These are phyloP conservation scores for Argynnis bischoffii DNA, from an alignment of 2,888 invertebrate species.

Conservation along the genomic window DNA sequence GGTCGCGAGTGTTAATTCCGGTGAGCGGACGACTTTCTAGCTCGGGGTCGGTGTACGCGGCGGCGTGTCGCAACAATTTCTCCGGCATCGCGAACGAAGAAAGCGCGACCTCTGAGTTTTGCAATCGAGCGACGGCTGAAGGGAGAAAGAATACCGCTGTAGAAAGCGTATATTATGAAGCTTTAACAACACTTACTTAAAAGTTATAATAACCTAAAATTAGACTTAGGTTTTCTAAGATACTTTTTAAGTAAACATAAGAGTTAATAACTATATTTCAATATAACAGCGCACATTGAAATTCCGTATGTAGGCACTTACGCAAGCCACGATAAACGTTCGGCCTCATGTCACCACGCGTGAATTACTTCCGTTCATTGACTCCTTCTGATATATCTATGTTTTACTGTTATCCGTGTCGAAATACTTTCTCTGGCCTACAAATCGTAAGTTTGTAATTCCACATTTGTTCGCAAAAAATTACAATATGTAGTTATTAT, in stretches of 20 bases:
- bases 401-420: conserved; percentile 62
- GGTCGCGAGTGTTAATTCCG: conserved; percentile 74
- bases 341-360: conserved; percentile 74
- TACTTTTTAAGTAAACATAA: not conserved
- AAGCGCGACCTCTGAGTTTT: conserved; percentile 82
- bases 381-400: conserved; percentile 78
- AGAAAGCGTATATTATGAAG: conserved; percentile 63
- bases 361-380: conserved; percentile 82
- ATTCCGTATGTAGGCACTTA: conserved; percentile 74
- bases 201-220: not conserved
- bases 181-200: not conserved
- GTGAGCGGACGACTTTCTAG: conserved; percentile 81
- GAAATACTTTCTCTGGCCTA: conserved; percentile 66
- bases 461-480: conserved; percentile 37
- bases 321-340: conserved; percentile 75
- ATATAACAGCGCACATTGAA: conserved; percentile 35
- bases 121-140: conserved; percentile 66
- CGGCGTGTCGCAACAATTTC: conserved; percentile 81
- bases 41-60: conserved; percentile 79
- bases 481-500: conserved; percentile 47
- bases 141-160: conserved; percentile 63
- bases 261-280: conserved; percentile 11
- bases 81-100: conserved; percentile 80
- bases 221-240: not conserved
- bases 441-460: conserved; percentile 54